These are phyloP conservation scores for Drosophila lacertosa DNA, from an alignment of 1,140 invertebrate species.

Conservation along the genomic window DNA sequence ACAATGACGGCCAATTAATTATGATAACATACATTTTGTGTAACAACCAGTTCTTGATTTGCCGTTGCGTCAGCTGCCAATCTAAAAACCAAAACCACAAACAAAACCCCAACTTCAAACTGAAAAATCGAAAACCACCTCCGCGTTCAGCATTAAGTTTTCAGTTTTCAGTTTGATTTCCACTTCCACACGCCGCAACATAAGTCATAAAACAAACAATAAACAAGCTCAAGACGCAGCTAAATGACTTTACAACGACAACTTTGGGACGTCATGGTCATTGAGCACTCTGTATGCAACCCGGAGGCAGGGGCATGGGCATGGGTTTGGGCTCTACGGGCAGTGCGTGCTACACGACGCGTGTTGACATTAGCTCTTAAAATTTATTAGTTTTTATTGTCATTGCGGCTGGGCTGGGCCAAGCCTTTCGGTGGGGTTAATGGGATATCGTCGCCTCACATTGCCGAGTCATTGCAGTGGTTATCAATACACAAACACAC, in stretches of 20 bases:
- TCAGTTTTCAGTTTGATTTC: background rate
- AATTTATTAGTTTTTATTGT: constrained; percentile 77
- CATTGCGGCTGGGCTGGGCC: constrained; percentile 44
- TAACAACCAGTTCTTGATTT: constrained; percentile 24
- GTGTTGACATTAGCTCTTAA: constrained; percentile 76
- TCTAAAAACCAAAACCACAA: background rate
- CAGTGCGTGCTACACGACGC: constrained; percentile 45
- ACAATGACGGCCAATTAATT: constrained; percentile 25
- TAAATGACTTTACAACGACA: constrained; percentile 45
- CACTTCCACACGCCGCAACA: constrained; percentile 17
- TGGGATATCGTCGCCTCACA: constrained; percentile 24
- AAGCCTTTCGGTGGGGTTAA: constrained; percentile 45
- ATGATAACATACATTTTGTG: constrained; percentile 26
- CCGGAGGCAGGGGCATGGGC: constrained; percentile 10
- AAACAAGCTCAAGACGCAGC: constrained; percentile 61
- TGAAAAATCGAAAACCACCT: too few relatives aligned
- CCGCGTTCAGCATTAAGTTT: too few relatives aligned
- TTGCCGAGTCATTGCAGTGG: constrained; percentile 24
- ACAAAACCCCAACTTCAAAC: background rate
- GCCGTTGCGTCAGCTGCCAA: constrained; percentile 17
- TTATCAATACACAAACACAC: constrained; percentile 7
- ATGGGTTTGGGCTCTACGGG: constrained; percentile 2
- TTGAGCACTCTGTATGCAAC: constrained; percentile 52
- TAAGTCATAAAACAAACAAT: constrained; percentile 76
- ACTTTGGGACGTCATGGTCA: constrained; percentile 66